Evolutionary conservation across 1,140 invertebrate genomes (phyloP), one percentile per base, ranked within the genome.

Genomic region (Cotesia glomerata): DNA sequence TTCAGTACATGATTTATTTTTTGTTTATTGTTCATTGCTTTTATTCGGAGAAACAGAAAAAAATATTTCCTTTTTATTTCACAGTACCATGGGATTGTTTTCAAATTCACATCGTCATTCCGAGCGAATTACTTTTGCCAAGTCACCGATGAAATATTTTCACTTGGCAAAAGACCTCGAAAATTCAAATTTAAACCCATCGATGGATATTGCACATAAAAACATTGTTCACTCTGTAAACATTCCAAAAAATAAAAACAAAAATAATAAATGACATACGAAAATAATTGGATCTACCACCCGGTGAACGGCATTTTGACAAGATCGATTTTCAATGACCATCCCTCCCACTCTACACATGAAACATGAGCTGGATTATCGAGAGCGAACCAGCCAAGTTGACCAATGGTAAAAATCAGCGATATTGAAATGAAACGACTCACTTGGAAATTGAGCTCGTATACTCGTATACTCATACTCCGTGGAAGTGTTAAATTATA

Each of bases 271-370:
- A 64, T 35, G 32, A 13, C 32, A 64, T 39, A 8, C 14, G n/a
- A 39, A 14, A 63, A 71, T 62, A 71, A 71, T 71, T 71, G 61
- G 49, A 71, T 63, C 35, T 16, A 35, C 11, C 39, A 49, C 16
- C 14, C 18, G 11, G 69, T 51, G 58, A 34, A 49, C 26, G n/a
- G 59, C 11, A 35, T 62, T 61, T 18, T 14, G 36, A 4, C 34
- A 34, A 45, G 52, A 70, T 70, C 59, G 69, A 70, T 70, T 70
- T 63, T 70, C 69, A 59, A 70, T 70, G 69, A 34, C 59, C 26
- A 26, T 26, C 26, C 26, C 26, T 26, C 1, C 1, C 1, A 26
- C 26, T 11, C 69, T 59, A 52, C 51, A 70, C 69, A 70, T 70
- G 69, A 63, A 70, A 49, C 59, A 61, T 26, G 39, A 70, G 35